phyloP scores from a whole-genome alignment of 2,797 vertebrate species.

The Echiichthys vipera region DNA sequence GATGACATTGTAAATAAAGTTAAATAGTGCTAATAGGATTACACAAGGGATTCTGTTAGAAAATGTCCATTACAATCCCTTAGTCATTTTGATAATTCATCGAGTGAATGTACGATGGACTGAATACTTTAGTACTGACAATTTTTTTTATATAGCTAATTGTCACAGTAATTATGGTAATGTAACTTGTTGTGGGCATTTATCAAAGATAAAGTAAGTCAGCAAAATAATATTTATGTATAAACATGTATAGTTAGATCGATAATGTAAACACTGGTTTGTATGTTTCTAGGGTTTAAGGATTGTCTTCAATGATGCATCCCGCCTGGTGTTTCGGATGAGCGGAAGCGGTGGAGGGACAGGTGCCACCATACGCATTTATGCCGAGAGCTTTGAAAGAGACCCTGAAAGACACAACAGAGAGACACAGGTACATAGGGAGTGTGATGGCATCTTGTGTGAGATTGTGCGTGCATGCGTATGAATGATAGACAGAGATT shows the following conservation, averaged over 20 bases:
- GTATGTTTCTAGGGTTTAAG: conserved; percentile 88
- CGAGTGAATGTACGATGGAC: not conserved
- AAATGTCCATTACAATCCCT: not conserved
- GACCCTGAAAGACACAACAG: conserved; percentile 93
- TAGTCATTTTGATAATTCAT: not conserved
- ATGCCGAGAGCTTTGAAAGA: conserved; percentile 95
- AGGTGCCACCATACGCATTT: conserved; percentile 92
- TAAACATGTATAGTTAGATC: not conserved
- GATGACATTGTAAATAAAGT: not conserved
- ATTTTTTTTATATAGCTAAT: not conserved
- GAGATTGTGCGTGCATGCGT: not conserved
- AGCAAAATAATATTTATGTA: too few species aligned
- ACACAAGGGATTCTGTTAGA: not conserved
- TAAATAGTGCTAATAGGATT: not conserved
- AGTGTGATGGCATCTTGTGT: not conserved
- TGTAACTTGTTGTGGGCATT: not conserved
- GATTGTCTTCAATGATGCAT: conserved; percentile 91
- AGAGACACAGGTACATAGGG: conserved; percentile 92
- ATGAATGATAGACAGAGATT: not conserved
- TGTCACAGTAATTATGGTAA: not conserved
- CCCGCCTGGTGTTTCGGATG: conserved; percentile 94
- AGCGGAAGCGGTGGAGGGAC: conserved; percentile 92
- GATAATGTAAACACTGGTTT: not conserved
- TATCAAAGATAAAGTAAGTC: not conserved
- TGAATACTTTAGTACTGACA: not conserved